Base-by-base conservation (phyloP, 2,888 invertebrate genomes). In the Archaeoteleia sp. region DNA sequence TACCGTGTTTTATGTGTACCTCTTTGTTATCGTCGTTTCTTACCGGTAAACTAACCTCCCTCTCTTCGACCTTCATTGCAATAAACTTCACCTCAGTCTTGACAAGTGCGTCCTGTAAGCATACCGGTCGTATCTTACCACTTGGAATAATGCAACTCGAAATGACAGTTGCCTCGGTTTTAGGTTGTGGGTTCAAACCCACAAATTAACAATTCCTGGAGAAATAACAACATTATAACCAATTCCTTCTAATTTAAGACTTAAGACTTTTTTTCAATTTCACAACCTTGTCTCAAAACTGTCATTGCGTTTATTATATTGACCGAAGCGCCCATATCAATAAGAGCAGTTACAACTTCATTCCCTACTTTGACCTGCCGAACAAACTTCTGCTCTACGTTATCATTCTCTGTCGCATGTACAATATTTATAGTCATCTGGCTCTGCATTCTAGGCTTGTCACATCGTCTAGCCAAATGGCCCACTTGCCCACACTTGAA, bases 141-240 rank as follows among this genome's bases (percentile, higher is more conserved):
- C 57, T 49, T 1, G 57, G 63, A n/a, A n/a, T n/a, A n/a, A n/a
- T 2, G 51, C 57, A 2, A 63, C 27, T 15, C 32, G 15, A 45
- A 63, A 55, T 13, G 1, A 1, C 1, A 63, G 2, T 9, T 20
- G 8, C 12, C 25, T n/a, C n/a, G n/a, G n/a, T n/a, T n/a, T n/a
- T n/a, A n/a, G n/a, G n/a, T n/a, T n/a, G 23, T 1, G 63, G 39
- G 1, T 42, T 25, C 10, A 63, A 48, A 5, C 30, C 8, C 6
- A 45, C 45, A 49, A 63, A 32, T n/a, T 13, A 6, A 40, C 39
- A 3, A 17, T 30, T 1, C 51, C 51, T 0, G 40, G 40, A 5
- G 40, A 53, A 1, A 23, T 7, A 12, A 23, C 23, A 17, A 4
- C 1, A 20, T 14, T 34, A n/a, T 32, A 12, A 1, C 46, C 46